phyloP scores from a whole-genome alignment of 2,113 vertebrate species.

The Pipa parva region DNA sequence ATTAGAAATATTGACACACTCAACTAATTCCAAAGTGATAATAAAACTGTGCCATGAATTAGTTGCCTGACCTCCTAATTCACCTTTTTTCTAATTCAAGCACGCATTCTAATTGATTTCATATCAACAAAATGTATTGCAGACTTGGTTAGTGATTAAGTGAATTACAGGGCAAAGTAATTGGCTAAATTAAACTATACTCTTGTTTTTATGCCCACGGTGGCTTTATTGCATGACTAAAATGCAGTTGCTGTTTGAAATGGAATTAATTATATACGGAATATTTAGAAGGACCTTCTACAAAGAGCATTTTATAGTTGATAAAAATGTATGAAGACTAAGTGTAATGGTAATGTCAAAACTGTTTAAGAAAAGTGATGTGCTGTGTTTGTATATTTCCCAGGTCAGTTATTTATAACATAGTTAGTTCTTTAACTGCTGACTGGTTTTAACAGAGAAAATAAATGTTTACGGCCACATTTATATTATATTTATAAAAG shows the following conservation, averaged over 20 bases:
- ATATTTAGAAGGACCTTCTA: background rate
- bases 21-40: slow-evolving; percentile 49
- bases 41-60: slow-evolving; percentile 49
- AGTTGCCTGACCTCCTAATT: slow-evolving; percentile 43
- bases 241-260: slow-evolving; percentile 3
- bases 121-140: slow-evolving; percentile 34
- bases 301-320: too few species aligned
- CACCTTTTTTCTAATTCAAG: slow-evolving; percentile 46
- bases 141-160: slow-evolving; percentile 27
- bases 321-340: too few species aligned
- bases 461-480: too few species aligned
- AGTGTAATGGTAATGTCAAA: too few species aligned
- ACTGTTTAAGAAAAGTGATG: too few species aligned
- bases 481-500: too few species aligned
- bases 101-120: slow-evolving; percentile 37
- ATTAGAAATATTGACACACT: slow-evolving; percentile 46
- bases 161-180: slow-evolving; percentile 35
- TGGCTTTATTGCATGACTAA: slow-evolving; percentile 10
- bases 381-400: too few species aligned
- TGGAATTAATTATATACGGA: slow-evolving; percentile 13
- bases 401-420: too few species aligned
- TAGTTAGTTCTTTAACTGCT: too few species aligned
- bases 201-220: slow-evolving; percentile 11
- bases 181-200: slow-evolving; percentile 19
- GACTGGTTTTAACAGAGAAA: too few species aligned